Base-by-base conservation (phyloP, 2,113 vertebrate genomes). In the Sceloporus undulatus region DNA sequence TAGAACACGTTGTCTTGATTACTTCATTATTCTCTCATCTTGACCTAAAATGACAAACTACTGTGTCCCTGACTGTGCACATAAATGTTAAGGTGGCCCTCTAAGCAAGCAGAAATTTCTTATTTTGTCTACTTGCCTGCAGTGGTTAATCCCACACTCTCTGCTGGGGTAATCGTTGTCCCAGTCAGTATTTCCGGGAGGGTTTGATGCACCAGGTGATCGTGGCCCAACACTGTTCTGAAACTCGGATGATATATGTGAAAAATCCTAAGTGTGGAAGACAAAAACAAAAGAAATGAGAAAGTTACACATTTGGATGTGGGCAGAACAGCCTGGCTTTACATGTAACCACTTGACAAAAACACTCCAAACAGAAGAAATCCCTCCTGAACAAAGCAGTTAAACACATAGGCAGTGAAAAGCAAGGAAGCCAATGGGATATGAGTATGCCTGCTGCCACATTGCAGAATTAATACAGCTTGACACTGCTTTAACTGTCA, bases 61-160 rank as follows among this genome's bases (percentile, higher is more conserved):
- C 23, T 38, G 34, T 42, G 23, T 80, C 34, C 52, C 66, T 40
- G 82, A 84, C 38, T 56, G 38, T 71, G 23, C 80, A 88, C 75
- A 88, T n/a, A 9, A 77, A 10, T 59, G 2, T n/a, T 74, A 38
- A 84, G 80, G 1, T 2, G 29, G 13, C 0, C n/a, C 40, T 34
- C 54, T 25, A 80, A 75, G 14, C 0, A 25, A 38, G 4, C 13
- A 7, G 81, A 34, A 87, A 14, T 1, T 66, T 73, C 52, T n/a
- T 86, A 0, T 27, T 93, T 77, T 91, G 85, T 88, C 73, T 94
- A 95, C 97, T 96, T 86, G 98, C 99, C 98, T 99, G 98, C 98
- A 99, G 95, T 99, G 98, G 97, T 97, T 98, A 94, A 98, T 97
- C 94, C 98, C 98, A 86, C 99, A 99, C 96, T 99, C 99, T 94